phyloP scores from a whole-genome alignment of 2,797 vertebrate genomes.

The Erithacus rubecula region DNA sequence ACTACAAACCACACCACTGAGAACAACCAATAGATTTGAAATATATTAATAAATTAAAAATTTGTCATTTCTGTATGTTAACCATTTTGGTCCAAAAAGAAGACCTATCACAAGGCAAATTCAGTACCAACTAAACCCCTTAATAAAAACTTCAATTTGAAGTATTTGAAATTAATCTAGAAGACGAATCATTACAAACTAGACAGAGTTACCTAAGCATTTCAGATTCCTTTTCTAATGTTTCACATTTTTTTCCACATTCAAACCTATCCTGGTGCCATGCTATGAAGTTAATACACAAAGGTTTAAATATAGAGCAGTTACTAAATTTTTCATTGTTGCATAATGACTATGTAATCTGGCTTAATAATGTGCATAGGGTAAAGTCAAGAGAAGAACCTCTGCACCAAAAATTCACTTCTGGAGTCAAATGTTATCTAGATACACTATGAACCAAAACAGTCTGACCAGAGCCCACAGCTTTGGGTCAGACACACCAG shows the following conservation, averaged over 20 bases:
- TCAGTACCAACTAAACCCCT: not conserved
- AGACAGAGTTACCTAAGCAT: not conserved
- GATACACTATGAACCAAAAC: not conserved
- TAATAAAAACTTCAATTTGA: not conserved
- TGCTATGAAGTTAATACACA: constrained; percentile 30
- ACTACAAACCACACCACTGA: not conserved
- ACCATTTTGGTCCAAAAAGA: not conserved
- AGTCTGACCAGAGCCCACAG: not conserved
- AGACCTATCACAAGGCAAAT: not conserved
- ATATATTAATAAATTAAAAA: not conserved
- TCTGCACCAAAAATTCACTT: not conserved
- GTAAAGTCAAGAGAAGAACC: not conserved
- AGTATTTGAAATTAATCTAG: not conserved
- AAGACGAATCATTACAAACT: not conserved
- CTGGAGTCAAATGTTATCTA: not conserved
- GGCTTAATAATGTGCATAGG: not conserved
- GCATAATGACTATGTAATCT: constrained; percentile 24
- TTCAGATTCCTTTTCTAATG: not conserved
- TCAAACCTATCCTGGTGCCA: not conserved
- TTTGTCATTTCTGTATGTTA: not conserved
- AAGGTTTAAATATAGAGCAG: constrained; percentile 43
- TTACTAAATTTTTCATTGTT: constrained; percentile 33
- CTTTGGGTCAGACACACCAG: not conserved
- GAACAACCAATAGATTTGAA: not conserved
- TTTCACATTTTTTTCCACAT: not conserved